Evolutionary conservation across 2,797 vertebrate species (phyloP).

Genomic region (Glossophaga mutica): DNA sequence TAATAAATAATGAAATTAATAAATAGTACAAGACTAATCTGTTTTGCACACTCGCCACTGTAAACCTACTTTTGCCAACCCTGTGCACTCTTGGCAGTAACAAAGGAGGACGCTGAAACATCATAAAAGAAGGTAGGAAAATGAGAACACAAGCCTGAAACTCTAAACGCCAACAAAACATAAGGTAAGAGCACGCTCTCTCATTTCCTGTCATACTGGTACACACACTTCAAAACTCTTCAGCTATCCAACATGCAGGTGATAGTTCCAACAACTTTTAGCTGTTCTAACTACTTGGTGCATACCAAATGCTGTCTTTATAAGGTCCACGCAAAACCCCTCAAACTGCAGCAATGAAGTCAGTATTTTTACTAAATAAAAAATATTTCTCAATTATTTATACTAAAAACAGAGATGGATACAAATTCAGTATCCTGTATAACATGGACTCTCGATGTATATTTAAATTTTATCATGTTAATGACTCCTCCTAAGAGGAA

Average conservation of each 20-base stretch:
- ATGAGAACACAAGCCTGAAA: neutral
- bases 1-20: neutral
- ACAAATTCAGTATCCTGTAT: neutral
- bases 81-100: neutral
- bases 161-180: neutral
- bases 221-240: neutral
- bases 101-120: neutral
- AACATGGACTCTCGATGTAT: neutral
- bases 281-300: neutral
- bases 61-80: neutral
- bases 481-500: neutral
- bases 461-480: conserved; percentile 13
- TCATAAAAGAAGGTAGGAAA: neutral
- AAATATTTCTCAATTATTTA: neutral
- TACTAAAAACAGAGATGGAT: neutral
- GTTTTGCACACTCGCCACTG: neutral
- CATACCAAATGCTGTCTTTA: neutral
- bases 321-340: neutral
- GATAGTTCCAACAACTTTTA: neutral
- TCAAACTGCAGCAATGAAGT: neutral
- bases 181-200: neutral
- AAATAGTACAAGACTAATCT: neutral
- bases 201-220: neutral
- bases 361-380: conserved; percentile 10
- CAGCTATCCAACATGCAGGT: neutral